These are phyloP conservation scores for pig (Sus scrofa) DNA, from an alignment of 2,113 vertebrate species.

Conservation along the genomic window DNA sequence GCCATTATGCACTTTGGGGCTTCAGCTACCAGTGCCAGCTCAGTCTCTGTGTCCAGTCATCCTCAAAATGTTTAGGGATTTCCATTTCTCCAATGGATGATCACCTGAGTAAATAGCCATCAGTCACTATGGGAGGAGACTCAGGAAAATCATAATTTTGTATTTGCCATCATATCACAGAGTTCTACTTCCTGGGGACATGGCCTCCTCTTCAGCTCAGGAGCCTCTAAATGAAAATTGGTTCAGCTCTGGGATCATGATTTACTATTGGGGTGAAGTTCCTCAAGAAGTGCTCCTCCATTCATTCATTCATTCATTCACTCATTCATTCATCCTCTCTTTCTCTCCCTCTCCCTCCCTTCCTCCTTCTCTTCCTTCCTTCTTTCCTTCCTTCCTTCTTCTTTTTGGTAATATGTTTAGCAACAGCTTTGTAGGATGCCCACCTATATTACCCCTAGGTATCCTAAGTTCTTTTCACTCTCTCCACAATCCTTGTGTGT, in stretches of 20 bases:
- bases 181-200: not conserved
- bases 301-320: not conserved
- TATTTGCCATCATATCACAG: not conserved
- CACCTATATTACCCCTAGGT: not conserved
- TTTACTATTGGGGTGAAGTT: not conserved
- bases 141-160: not conserved
- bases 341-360: accelerated
- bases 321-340: not conserved
- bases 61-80: not conserved
- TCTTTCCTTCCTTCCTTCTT: not conserved
- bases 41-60: not conserved
- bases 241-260: not conserved
- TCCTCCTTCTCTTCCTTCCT: no score
- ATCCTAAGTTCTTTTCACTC: not conserved
- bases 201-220: not conserved
- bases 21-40: not conserved
- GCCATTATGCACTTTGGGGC: not conserved
- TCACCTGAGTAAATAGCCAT: not conserved
- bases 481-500: not conserved
- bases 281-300: not conserved
- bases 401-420: not conserved
- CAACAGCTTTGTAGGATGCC: not conserved
- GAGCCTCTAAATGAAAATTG: not conserved
- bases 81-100: not conserved
- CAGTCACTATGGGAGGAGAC: not conserved